Conservation (phyloP, 2,888 invertebrate genomes). For the Eupelmus urozonus region DNA sequence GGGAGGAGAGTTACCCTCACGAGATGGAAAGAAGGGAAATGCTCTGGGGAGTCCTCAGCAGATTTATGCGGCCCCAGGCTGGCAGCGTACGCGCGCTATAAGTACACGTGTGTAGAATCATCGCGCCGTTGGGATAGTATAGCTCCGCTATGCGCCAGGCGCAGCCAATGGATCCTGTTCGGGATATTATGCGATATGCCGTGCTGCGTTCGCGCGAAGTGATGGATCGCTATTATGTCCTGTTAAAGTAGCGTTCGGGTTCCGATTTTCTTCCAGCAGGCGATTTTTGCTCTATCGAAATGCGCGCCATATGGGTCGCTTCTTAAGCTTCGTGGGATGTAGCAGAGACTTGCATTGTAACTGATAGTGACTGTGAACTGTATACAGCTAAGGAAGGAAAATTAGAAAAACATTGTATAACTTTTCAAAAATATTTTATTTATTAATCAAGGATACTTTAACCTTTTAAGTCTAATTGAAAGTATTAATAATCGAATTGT, state of each 20-base stretch:
- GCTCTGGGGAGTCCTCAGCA: slow-evolving; percentile 75
- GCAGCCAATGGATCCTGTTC: slow-evolving; percentile 67
- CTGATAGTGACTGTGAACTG: no score
- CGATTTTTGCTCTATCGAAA: no score
- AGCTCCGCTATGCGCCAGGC: not conserved
- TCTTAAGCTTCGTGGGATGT: no score
- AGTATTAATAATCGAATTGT: no score
- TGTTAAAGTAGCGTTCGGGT: slow-evolving; percentile 65
- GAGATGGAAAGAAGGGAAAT: slow-evolving; percentile 68
- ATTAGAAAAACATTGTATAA: no score
- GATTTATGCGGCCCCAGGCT: slow-evolving; percentile 74
- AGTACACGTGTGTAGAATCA: not conserved
- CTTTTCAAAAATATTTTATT: no score
- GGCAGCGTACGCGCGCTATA: slow-evolving; percentile 60
- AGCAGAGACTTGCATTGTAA: no score
- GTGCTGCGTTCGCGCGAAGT: slow-evolving; percentile 62
- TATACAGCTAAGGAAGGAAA: no score
- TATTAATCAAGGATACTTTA: no score
- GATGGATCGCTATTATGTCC: slow-evolving; percentile 74
- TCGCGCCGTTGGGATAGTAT: slow-evolving; percentile 33
- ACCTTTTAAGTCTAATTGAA: no score
- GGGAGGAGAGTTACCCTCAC: no score
- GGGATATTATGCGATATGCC: slow-evolving; percentile 73
- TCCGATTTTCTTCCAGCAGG: slow-evolving; percentile 36
- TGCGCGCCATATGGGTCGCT: no score